phyloP scores from a whole-genome alignment of 2,113 vertebrate species.

The Myiagra hebetior region DNA sequence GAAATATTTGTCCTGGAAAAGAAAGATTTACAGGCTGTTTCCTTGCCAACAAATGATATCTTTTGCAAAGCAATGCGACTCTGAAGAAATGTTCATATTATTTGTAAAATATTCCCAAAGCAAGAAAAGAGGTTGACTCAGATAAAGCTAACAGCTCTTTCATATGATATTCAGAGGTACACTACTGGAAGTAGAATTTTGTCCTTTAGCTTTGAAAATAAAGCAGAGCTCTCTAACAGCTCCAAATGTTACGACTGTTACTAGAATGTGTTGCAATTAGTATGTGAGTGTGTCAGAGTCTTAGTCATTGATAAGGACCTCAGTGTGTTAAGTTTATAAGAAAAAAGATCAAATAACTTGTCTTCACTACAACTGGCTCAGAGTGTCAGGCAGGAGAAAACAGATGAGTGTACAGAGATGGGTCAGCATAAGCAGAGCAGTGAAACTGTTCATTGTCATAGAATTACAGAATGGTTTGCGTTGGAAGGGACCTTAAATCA shows the following conservation, averaged over 20 bases:
- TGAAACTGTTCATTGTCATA: not conserved
- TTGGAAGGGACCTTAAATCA: not conserved
- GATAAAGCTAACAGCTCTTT: not conserved
- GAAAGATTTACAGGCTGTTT: not conserved
- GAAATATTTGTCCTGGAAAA: not conserved
- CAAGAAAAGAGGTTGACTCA: not conserved
- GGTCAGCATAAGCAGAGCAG: not conserved
- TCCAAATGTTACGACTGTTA: not conserved
- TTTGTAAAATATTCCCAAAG: not conserved
- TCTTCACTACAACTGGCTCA: not conserved
- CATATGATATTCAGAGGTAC: not conserved
- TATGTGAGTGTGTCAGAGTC: not conserved
- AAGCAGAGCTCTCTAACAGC: not conserved
- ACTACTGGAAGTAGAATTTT: not conserved
- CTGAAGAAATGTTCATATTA: not conserved
- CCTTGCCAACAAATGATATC: not conserved
- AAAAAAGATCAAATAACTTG: not conserved
- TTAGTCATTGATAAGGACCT: not conserved
- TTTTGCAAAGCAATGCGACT: not conserved
- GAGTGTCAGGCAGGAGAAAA: not conserved
- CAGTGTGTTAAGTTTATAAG: not conserved
- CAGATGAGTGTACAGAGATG: accelerated
- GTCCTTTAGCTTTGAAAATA: not conserved
- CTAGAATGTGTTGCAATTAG: not conserved
- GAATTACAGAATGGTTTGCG: accelerated